Percentiles rank a stretch among this genome's conserved stretches.
phyloP scores from a whole-genome alignment of 2,888 invertebrate genomes.

The Netelia fuscicornis region DNA sequence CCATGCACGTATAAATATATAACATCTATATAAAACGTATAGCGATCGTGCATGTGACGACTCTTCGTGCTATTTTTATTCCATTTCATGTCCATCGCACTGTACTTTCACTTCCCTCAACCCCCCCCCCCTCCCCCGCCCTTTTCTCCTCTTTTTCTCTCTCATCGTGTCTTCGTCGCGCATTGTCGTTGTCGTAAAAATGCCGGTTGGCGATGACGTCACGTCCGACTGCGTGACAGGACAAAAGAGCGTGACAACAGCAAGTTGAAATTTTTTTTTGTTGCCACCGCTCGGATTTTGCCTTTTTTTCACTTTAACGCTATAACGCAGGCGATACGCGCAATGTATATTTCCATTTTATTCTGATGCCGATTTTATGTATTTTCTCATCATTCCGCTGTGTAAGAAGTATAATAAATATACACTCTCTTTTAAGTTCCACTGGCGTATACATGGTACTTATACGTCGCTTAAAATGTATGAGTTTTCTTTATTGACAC shows the following conservation, averaged over 20 bases:
- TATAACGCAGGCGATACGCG: not conserved
- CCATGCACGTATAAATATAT: slow-evolving; percentile 6
- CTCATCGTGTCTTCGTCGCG: not conserved
- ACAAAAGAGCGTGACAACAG: slow-evolving; percentile 42
- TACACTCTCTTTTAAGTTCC: not conserved
- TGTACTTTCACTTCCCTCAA: not conserved
- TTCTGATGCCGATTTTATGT: not conserved
- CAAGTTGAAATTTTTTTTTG: slow-evolving; percentile 19
- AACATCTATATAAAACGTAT: not conserved
- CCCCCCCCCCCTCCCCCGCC: not conserved
- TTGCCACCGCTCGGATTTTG: slow-evolving; percentile 44
- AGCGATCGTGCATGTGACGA: slow-evolving; percentile 6
- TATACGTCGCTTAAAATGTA: no score
- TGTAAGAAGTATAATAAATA: not conserved
- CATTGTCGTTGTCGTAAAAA: slow-evolving; percentile 48
- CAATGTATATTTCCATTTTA: slow-evolving; percentile 8
- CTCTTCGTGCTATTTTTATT: slow-evolving; percentile 53
- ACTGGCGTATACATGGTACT: no score
- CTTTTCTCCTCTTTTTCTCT: not conserved
- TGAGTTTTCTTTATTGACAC: no score
- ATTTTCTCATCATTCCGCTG: not conserved
- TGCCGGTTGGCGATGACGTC: slow-evolving; percentile 54
- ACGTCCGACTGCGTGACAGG: slow-evolving; percentile 47
- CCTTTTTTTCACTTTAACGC: not conserved
- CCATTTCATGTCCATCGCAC: slow-evolving; percentile 50